These are phyloP conservation scores for Trissonchulus sp. DNA, from an alignment of 2,888 invertebrate species.

Conservation along the genomic window DNA sequence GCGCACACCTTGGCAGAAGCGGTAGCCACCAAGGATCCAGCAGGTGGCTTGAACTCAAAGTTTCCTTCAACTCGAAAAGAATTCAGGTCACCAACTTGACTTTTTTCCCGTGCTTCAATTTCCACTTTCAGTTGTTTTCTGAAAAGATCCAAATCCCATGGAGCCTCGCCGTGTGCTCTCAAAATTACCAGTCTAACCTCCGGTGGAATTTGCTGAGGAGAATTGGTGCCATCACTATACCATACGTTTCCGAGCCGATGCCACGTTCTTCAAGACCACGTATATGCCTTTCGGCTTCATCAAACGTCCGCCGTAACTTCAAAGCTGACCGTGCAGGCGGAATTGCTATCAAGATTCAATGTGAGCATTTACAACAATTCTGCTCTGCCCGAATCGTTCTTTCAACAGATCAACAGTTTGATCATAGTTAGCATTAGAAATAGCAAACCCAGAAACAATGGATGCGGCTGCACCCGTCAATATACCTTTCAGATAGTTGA, in stretches of 20 bases:
- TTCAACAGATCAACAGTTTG: constrained; percentile 2
- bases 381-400: constrained; percentile 8
- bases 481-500: constrained; percentile 20
- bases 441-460: background rate
- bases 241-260: background rate
- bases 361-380: background rate
- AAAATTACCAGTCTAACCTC: background rate
- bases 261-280: constrained; percentile 11
- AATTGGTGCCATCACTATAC: constrained; percentile 9
- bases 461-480: constrained; percentile 13
- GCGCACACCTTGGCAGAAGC: no score
- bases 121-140: constrained; percentile 8
- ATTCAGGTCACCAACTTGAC: no score
- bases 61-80: no score
- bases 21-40: no score
- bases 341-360: constrained; percentile 16
- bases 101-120: constrained; percentile 17
- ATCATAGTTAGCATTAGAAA: background rate
- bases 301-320: constrained; percentile 19
- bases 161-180: background rate
- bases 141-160: background rate
- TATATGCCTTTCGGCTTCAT: constrained; percentile 11
- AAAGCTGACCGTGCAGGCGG: background rate
- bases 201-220: constrained; percentile 13
- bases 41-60: no score